Conservation (phyloP, 2,888 invertebrate species). For the Drosophila anomalata region DNA sequence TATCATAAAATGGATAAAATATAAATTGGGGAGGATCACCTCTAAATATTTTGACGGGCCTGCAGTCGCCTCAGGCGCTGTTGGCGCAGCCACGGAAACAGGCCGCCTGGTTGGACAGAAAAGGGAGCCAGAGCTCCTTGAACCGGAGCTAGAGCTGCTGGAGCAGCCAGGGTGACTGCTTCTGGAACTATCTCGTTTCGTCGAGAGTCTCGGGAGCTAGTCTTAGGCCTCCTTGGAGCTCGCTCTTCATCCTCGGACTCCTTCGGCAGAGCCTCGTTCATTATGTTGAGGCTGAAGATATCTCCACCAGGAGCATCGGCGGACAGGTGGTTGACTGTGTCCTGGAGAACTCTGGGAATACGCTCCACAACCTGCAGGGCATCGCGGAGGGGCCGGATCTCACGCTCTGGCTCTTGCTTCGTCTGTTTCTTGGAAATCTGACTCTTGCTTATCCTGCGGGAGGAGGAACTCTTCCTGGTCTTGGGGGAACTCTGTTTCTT, state of each 20-base stretch:
- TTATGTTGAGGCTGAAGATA: slow-evolving; percentile 67
- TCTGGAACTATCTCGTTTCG: slow-evolving; percentile 16
- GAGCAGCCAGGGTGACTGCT: slow-evolving; percentile 37
- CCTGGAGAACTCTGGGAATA: slow-evolving; percentile 65
- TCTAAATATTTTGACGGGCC: slow-evolving; percentile 10
- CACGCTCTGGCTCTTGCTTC: slow-evolving; percentile 21
- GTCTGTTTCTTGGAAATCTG: slow-evolving; percentile 37
- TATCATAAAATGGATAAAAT: not conserved
- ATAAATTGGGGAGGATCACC: not conserved
- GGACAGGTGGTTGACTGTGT: slow-evolving; percentile 63
- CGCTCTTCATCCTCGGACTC: slow-evolving; percentile 36
- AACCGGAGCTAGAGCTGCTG: slow-evolving; percentile 19
- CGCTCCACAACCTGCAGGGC: slow-evolving; percentile 68
- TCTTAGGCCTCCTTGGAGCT: slow-evolving; percentile 26
- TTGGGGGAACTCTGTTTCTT: slow-evolving; percentile 38
- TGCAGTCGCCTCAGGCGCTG: slow-evolving; percentile 53
- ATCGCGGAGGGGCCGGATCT: slow-evolving; percentile 65
- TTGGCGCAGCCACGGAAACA: slow-evolving; percentile 66
- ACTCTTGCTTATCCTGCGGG: slow-evolving; percentile 8
- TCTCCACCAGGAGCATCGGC: slow-evolving; percentile 56
- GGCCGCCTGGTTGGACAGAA: slow-evolving; percentile 21
- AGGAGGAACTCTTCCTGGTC: slow-evolving; percentile 21
- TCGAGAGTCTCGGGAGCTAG: not conserved
- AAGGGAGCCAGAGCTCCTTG: slow-evolving; percentile 13
- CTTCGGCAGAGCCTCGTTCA: slow-evolving; percentile 49